Percentiles rank a stretch among this genome's conserved stretches.
phyloP scores from a whole-genome alignment of 2,888 invertebrate genomes.

The Cyclophora albipunctata region DNA sequence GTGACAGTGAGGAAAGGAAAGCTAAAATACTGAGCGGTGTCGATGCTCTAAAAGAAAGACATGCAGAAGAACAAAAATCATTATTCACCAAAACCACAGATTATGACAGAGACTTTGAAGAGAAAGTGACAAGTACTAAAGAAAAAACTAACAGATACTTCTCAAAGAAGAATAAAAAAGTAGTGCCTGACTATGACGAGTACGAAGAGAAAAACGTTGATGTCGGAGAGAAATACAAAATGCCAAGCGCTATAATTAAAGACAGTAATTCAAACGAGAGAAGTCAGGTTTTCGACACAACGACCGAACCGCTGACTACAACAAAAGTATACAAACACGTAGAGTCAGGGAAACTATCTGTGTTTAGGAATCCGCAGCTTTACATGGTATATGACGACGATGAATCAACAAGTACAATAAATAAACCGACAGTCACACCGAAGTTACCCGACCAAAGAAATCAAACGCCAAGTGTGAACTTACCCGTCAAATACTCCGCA shows the following conservation, averaged over 20 bases:
- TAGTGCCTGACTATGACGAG: constrained; percentile 43
- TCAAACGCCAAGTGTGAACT: no score
- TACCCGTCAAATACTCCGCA: constrained; percentile 4
- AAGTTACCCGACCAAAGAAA: no score
- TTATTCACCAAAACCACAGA: constrained; percentile 24
- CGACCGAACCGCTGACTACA: constrained; percentile 20
- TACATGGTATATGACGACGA: constrained; percentile 43
- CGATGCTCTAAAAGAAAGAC: constrained; percentile 56
- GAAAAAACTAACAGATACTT: constrained; percentile 4
- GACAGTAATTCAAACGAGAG: no score
- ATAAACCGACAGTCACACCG: neutral
- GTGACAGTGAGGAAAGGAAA: constrained; percentile 53
- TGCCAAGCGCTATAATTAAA: constrained; percentile 1
- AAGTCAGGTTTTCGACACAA: neutral
- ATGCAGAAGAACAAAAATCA: constrained; percentile 49
- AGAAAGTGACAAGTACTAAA: constrained; percentile 36
- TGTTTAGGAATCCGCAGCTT: constrained; percentile 52
- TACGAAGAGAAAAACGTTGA: constrained; percentile 38
- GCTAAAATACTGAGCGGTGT: constrained; percentile 51
- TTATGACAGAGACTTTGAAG: constrained; percentile 49
- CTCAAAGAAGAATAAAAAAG: constrained; percentile 11
- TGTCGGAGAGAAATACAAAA: constrained; percentile 43
- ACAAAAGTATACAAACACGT: constrained; percentile 22
- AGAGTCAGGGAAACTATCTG: constrained; percentile 45
- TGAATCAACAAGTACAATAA: constrained; percentile 23